phyloP scores from a whole-genome alignment of 2,888 invertebrate species.

The Tiliacea citrago region DNA sequence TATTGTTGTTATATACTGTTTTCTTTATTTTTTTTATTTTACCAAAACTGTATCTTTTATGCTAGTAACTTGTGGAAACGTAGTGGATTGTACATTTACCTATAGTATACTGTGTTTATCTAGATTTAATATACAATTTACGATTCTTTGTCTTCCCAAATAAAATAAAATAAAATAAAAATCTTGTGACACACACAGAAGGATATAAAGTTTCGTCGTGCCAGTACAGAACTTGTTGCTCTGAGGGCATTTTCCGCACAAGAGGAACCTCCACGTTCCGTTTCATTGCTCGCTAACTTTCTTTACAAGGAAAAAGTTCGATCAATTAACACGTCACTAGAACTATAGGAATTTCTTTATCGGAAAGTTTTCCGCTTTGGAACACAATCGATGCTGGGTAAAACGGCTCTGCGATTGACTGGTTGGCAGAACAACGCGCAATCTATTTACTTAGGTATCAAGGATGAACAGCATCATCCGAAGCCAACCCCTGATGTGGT shows the following conservation, averaged over 20 bases:
- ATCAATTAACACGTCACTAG: slow-evolving; percentile 49
- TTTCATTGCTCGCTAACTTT: slow-evolving; percentile 51
- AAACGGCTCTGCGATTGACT: neutral
- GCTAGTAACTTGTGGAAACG: no score
- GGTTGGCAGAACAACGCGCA: neutral
- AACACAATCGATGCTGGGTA: neutral
- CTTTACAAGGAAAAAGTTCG: slow-evolving; percentile 39
- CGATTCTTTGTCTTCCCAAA: no score
- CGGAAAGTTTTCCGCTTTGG: slow-evolving; percentile 3
- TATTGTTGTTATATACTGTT: no score
- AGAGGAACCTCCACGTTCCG: slow-evolving; percentile 44
- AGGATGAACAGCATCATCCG: neutral
- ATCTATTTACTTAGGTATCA: no score
- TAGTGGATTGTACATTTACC: no score
- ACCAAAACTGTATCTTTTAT: no score
- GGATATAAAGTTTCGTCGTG: slow-evolving; percentile 53
- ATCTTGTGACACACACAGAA: slow-evolving; percentile 19
- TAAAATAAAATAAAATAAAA: no score
- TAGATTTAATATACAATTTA: no score
- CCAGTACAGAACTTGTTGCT: slow-evolving; percentile 64
- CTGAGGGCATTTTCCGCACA: slow-evolving; percentile 51
- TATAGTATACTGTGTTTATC: no score
- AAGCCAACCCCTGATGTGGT: neutral
- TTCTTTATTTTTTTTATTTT: no score
- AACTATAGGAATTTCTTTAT: slow-evolving; percentile 22